Base-by-base conservation (phyloP, 2,113 vertebrate species). In the Percopsis transmontana region DNA sequence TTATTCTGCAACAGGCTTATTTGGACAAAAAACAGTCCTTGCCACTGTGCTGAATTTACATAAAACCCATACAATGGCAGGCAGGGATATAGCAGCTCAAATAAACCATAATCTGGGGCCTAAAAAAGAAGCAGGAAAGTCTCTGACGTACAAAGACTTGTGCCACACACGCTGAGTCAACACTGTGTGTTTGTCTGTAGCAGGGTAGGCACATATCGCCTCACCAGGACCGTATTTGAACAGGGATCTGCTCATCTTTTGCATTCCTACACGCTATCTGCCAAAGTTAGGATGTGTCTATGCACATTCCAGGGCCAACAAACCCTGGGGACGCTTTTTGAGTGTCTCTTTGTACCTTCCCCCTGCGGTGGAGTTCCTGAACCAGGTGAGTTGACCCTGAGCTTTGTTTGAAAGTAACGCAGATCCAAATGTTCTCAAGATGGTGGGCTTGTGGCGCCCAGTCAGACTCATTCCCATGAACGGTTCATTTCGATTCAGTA, bases 101-200 rank as follows among this genome's bases (percentile, higher is more conserved):
- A 76, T 63, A 70, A 79, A 79, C 72, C 57, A 42, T 18, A 58
- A 47, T 70, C 67, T 76, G 60, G 58, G 65, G 48, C 44, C 47
- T 44, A 62, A 42, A 58, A 47, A 33, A 56, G 33, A 27, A 61
- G 2, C 20, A 2, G 44, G 60, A 52, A 61, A 63, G 59, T 71
- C 69, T 81, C 47, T 84, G 79, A 84, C 79, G 76, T 84, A 81
- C 62, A 80, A 61, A 42, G 53, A 63, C 59, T 72, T 62, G 27
- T 62, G 73, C 65, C 76, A 84, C 71, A 67, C 77, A 82, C 62
- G 3, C 74, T 80, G 61, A 80, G 79, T 85, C 83, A 85, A 85
- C 74, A 85, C 50, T 27, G 52, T 54, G 58, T 74, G 76, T 85
- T 80, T 79, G 76, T 80, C 57, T 72, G 60, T 57, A 53, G 61